Base-by-base conservation (phyloP, 1,140 invertebrate species). In the Calycopis cecrops region DNA sequence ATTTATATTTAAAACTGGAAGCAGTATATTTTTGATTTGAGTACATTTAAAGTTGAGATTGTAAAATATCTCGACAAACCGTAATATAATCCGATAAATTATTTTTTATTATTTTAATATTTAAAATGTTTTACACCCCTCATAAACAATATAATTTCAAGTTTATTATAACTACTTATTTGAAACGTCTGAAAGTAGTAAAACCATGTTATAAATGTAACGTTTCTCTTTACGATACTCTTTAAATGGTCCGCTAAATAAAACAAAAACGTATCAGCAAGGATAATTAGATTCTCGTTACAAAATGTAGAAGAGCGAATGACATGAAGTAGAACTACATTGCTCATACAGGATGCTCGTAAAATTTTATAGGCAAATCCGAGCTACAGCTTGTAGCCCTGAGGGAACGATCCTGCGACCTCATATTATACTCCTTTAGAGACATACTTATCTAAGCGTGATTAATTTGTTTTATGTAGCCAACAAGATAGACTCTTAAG, bases 401-500 rank as follows among this genome's bases (percentile, higher is more conserved):
- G 63, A 70, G 65, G 67, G 71, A 69, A 52, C 54, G 65, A 58
- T 63, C 65, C 64, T 62, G 51, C 67, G 67, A 65, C 63, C 69
- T 63, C 62, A 57, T 54, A 69, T 75, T 72, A 78, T 69, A 68
- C 65, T 67, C 75, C 66, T 67, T 70, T 63, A 47, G 59, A 67
- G 71, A 73, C 68, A 71, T 60, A 80, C 69, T 81, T 79, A 76
- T 73, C 73, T 76, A 76, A 71, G 70, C 70, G 69, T 80, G 76
- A 84, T 84, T 84, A 84, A 84, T 77, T 80, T 73, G 61, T 71
- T 79, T 74, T 74, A 79, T 78, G 69, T 71, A 63, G 56, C 63
- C 68, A 70, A 71, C 63, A 62, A 64, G 59, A 50, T 65, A 60
- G 65, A 58, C 58, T 35, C 52, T 52, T 28, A 21, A 62, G 66